Evolutionary conservation across 2,113 vertebrate genomes (phyloP), one percentile per base, ranked within the genome.

Genomic region (Nansenia antarctica): DNA sequence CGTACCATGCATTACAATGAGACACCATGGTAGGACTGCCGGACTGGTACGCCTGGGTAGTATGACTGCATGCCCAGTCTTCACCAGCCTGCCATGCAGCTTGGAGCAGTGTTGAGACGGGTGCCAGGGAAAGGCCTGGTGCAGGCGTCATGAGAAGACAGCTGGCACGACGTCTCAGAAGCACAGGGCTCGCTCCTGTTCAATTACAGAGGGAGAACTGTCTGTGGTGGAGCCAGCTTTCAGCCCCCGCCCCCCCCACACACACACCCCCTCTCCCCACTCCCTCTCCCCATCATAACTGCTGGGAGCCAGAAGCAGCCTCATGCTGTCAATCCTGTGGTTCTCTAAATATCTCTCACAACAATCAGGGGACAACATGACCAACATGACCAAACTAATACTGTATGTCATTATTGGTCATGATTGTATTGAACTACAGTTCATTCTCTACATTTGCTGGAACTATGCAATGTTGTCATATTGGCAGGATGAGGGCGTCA

Each of bases 211-310:
- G 65, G 24, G 26, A 15, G 31, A 14, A 18, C 22, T 39, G 14
- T 30, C 64, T 67, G 53, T 42, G 37, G 35, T 39, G 65, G 2
- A n/a, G 52, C 65, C 65, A 58, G 26, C 14, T 42, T 24, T 9
- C n/a, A 37, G 37, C 24, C 39, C 12, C 26, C 18, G 30, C 18
- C 32, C 12, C 2, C 8, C 12, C n/a, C 42, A 32, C 31, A 4
- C 14, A 9, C 27, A 22, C 12, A 6, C 65, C 31, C 14, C 20
- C 12, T 37, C 45, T 20, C 31, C 35, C 20, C 65, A n/a, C 24
- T 24, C 22, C 53, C 26, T 27, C 53, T 5, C 24, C 18, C 45
- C 45, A 49, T 49, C 45, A 49, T 20, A 8, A 5, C 45, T 20
- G 20, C 45, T 49, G 45, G n/a, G n/a, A 49, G 45, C 45, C 15